Evolutionary conservation across 2,888 invertebrate species (phyloP), one percentile per base, ranked within the genome.

Genomic region (Escarpia spicata): DNA sequence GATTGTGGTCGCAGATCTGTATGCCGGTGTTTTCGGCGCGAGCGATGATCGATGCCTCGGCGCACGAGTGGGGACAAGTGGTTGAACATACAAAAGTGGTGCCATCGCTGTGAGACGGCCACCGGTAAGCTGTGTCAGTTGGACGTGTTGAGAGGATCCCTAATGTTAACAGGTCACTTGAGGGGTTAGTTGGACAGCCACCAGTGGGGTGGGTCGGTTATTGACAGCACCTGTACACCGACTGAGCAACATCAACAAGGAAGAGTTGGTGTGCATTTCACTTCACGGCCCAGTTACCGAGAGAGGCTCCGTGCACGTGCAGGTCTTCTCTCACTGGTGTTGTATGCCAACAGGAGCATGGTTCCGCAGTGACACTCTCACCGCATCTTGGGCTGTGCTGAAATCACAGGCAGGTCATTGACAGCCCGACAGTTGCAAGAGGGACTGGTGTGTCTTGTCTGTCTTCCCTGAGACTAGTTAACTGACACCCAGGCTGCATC

Each of bases 361-460:
- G 19, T 3, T 6, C 75, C 3, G 75, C 75, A 75, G 75, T 75
- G 75, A 75, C 75, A 26, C 26, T 15, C 75, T 75, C 26, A 26
- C 19, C 26, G n/a, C 75, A 15, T 75, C 75, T 6, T 26, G 75
- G n/a, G 26, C 75, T 75, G n/a, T n/a, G 75, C 26, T 19, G 75
- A 75, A 75, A 75, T 75, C 75, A 75, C 75, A 75, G 75, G n/a
- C 75, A 26, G 75, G 75, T 75, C 75, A 75, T 75, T 75, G 75
- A 75, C 75, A 75, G 75, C 26, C 75, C 75, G 19, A 26, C 52
- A 15, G 75, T 75, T 26, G 19, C 19, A 75, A 4, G 75, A 75
- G 26, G n/a, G 75, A 75, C 75, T 26, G 4, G 19, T 75, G 75
- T 75, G 60, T 60, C 26, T 3, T 75, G 19, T 75, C 75, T 26